phyloP scores from a whole-genome alignment of 2,888 invertebrate species.

The Achlya flavicornis region DNA sequence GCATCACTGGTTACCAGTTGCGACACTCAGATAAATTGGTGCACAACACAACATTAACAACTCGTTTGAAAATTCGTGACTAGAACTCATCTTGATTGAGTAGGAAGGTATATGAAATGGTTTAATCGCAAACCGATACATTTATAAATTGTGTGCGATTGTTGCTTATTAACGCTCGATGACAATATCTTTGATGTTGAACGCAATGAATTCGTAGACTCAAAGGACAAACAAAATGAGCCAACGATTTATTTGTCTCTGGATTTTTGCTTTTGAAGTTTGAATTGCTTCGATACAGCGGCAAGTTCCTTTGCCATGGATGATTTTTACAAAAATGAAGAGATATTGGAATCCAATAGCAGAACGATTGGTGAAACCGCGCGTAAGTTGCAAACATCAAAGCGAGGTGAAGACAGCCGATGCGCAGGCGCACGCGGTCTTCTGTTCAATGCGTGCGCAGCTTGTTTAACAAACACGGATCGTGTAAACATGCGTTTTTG shows the following conservation, averaged over 20 bases:
- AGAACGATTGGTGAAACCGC: conserved; percentile 16
- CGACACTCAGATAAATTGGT: conserved; percentile 11
- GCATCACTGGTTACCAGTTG: conserved; percentile 9
- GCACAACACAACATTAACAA: background rate
- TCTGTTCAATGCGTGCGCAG: conserved; percentile 18
- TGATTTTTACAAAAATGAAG: background rate
- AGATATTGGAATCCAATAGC: conserved; percentile 6
- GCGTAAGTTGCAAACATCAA: conserved; percentile 41
- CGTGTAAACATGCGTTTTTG: conserved; percentile 24
- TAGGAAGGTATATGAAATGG: background rate
- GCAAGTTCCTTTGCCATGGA: too few species aligned
- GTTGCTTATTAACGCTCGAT: background rate
- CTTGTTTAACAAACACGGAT: conserved; percentile 32
- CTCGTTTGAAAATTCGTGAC: background rate
- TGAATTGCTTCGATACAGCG: too few species aligned
- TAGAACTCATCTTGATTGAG: background rate
- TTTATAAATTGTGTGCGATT: background rate
- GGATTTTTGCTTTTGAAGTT: too few species aligned
- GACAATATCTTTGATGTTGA: background rate
- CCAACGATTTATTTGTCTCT: too few species aligned
- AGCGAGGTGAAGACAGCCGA: conserved; percentile 37
- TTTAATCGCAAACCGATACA: background rate
- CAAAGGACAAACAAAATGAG: background rate
- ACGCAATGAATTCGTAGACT: background rate
- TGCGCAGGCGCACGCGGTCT: conserved; percentile 34